Conservation (phyloP, 2,113 vertebrate genomes). For the Syrrhaptes paradoxus region DNA sequence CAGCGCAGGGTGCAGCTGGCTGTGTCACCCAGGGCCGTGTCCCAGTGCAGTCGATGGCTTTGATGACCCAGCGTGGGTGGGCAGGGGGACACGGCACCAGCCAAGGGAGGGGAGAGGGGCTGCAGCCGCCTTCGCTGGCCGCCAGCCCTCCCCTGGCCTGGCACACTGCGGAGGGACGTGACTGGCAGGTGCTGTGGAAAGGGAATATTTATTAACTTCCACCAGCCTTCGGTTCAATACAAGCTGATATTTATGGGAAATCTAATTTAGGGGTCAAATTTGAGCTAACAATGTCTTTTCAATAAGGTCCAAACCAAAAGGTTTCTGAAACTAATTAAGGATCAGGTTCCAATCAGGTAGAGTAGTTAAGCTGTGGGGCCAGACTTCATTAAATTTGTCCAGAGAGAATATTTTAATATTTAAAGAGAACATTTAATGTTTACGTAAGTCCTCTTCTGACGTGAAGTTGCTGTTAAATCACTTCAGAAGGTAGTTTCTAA, state of each 20-base stretch:
- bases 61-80: neutral
- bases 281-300: conserved; percentile 35
- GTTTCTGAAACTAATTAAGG: conserved; percentile 63
- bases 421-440: conserved; percentile 65
- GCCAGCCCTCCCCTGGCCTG: neutral
- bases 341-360: conserved; percentile 39
- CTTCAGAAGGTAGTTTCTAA: conserved; percentile 36
- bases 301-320: conserved; percentile 26
- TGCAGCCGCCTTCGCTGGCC: neutral
- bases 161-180: neutral
- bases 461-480: conserved; percentile 28
- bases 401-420: conserved; percentile 70
- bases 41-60: neutral
- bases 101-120: neutral
- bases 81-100: neutral
- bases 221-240: neutral
- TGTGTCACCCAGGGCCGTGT: neutral
- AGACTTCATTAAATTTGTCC: conserved; percentile 61
- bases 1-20: neutral
- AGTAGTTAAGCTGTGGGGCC: conserved; percentile 38
- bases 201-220: conserved; percentile 26
- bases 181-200: neutral
- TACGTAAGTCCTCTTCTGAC: conserved; percentile 45
- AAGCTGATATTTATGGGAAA: conserved; percentile 37
- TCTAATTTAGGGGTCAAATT: conserved; percentile 36